Evolutionary conservation across 2,113 vertebrate genomes (phyloP), one percentile per base, ranked within the genome.

Genomic region (Hippolais icterina): DNA sequence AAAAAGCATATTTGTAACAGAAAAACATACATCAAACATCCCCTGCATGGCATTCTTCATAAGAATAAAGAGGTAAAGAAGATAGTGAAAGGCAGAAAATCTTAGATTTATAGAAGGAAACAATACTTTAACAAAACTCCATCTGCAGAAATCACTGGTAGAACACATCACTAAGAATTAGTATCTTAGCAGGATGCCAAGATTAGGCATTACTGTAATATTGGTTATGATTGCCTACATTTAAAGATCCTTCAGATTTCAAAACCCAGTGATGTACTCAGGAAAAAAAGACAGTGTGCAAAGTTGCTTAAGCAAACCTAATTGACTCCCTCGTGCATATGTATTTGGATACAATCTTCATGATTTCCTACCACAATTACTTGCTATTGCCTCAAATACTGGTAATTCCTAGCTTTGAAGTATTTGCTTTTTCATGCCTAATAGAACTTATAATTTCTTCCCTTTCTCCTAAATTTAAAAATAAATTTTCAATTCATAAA

Each of bases 241-340:
- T 70, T 81, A 75, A 81, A 75, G 14, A 78, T 82, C 18, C 25
- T 79, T 71, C 50, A 68, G 31, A 41, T 19, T 94, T 37, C 8
- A 71, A 89, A 89, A 54, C 6, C 17, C 49, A 68, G 10, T 33
- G 10, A 21, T 81, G 18, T 63, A 28, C 16, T 53, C 11, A 57
- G 23, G 4, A n/a, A 61, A 61, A 65, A 53, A 33, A 19, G 8
- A 1, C 1, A 5, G 1, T 3, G 0, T 28, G 4, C 8, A 56
- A 93, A 68, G 44, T 93, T 93, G 15, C 44, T 82, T 85, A 65
- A 76, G 78, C 39, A 83, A 83, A n/a, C 31, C 70, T 92, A 68
- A 84, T 84, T 87, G 39, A 18, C 17, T 91, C 53, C 44, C 53
- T 69, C 0, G 3, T 89, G 49, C n/a, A 75, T 68, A 75, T 39